These are phyloP conservation scores for Ernsta delagoae DNA, from an alignment of 2,888 invertebrate genomes.

Conservation along the genomic window DNA sequence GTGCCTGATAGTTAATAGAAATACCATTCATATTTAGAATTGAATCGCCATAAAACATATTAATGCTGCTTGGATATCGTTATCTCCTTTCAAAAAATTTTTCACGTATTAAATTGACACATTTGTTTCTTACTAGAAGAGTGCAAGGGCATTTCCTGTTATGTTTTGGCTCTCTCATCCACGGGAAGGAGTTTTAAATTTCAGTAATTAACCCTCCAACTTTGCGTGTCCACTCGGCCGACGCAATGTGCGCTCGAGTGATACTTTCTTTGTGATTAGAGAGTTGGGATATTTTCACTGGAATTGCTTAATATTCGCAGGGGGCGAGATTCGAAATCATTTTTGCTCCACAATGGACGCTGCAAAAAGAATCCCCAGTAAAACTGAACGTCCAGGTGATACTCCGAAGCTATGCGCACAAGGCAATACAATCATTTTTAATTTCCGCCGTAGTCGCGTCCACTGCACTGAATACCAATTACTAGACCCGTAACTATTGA, in stretches of 20 bases:
- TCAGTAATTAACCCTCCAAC: constrained; percentile 21
- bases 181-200: constrained; percentile 17
- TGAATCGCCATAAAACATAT: too few relatives aligned
- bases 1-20: background rate
- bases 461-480: constrained; percentile 78
- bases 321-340: constrained; percentile 5
- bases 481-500: constrained; percentile 66
- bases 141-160: background rate
- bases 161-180: background rate
- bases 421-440: constrained; percentile 75
- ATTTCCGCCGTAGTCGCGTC: constrained; percentile 66
- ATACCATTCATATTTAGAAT: background rate
- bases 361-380: constrained; percentile 40
- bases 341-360: constrained; percentile 30
- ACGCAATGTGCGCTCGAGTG: constrained; percentile 8
- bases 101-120: background rate
- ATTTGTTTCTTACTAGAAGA: background rate
- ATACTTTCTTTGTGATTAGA: constrained; percentile 26
- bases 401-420: constrained; percentile 47
- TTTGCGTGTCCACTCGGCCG: constrained; percentile 11
- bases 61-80: too few relatives aligned
- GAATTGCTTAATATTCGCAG: constrained; percentile 7
- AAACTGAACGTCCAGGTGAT: constrained; percentile 44
- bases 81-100: too few relatives aligned
- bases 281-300: background rate